Percentiles rank a stretch among this genome's conserved stretches.
Conservation (phyloP, 2,113 vertebrate genomes). For the Platichthys stellatus region DNA sequence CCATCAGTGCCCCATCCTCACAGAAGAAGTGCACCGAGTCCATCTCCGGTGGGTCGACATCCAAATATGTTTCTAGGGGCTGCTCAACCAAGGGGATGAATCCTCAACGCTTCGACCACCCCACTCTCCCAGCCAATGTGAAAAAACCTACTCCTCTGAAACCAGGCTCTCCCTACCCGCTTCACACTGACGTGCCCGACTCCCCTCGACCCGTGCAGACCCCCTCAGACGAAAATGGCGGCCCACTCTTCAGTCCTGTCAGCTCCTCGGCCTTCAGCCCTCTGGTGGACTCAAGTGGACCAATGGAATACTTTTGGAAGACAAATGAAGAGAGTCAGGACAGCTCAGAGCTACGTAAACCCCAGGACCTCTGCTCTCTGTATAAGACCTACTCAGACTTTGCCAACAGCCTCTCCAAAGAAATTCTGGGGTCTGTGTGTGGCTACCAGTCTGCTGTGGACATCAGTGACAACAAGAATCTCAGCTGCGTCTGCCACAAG, state of each 20-base stretch:
- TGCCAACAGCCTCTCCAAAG: slow-evolving; percentile 88
- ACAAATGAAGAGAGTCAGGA: slow-evolving; percentile 44
- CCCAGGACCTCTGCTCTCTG: slow-evolving; percentile 79
- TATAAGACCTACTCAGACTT: slow-evolving; percentile 89
- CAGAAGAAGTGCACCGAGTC: slow-evolving; percentile 78
- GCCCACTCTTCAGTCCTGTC: slow-evolving; percentile 91
- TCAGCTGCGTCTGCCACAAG: slow-evolving; percentile 85
- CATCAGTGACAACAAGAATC: slow-evolving; percentile 83
- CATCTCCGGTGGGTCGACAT: slow-evolving; percentile 58
- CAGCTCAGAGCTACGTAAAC: slow-evolving; percentile 77
- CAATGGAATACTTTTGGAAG: slow-evolving; percentile 89
- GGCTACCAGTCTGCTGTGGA: slow-evolving; percentile 81
- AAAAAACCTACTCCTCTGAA: slow-evolving; percentile 96
- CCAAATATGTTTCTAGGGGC: slow-evolving; percentile 73
- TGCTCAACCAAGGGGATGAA: slow-evolving; percentile 88
- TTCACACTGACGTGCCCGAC: slow-evolving; percentile 85
- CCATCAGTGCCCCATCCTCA: slow-evolving; percentile 51
- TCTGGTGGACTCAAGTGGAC: slow-evolving; percentile 82
- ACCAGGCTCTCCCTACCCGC: slow-evolving; percentile 87
- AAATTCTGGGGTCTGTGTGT: slow-evolving; percentile 90
- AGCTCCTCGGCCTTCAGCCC: slow-evolving; percentile 95
- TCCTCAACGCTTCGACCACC: slow-evolving; percentile 92
- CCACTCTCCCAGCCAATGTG: slow-evolving; percentile 90
- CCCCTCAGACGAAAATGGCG: slow-evolving; percentile 86
- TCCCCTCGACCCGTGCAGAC: slow-evolving; percentile 87